Base-by-base conservation (phyloP, 2,113 vertebrate genomes). In the Morone chrysops region DNA sequence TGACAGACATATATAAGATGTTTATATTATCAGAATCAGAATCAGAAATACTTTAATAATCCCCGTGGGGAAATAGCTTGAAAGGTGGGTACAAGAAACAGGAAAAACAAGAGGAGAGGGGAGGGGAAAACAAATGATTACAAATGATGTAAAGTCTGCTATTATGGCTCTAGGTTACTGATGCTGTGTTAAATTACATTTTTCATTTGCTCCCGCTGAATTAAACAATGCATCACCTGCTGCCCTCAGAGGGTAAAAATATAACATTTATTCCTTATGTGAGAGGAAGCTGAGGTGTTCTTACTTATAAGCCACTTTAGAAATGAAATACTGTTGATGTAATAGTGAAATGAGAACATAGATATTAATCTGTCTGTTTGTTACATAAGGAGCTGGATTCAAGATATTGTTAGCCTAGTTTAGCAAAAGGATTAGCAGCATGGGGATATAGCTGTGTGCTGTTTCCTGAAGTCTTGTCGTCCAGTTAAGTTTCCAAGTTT, bases 171-270 rank as follows among this genome's bases (percentile, higher is more conserved):
- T 17, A 22, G 63, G 12, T 40, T 50, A 68, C 22, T 14, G 63
- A 43, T 22, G 59, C 2, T 14, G 22, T 22, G 47, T 61, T 47
- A 53, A 45, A 57, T 53, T 4, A 47, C 43, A 74, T 73, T 67
- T 61, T 36, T 68, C 61, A 73, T 40, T 8, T 40, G 38, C 31
- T 61, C 36, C 18, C 59, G 41, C 38, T 70, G 66, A 59, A 70
- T 70, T 54, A 65, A 38, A 45, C 51, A 43, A 57, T 14, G 14
- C 31, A 40, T 12, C 56, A 17, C 16, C 57, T 63, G 41, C 47
- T 62, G 12, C 54, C 16, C 43, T 38, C 56, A 25, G 48, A 77
- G 13, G 11, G 13, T 12, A 13, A 10, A 43, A 66, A 76, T 41
- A 59, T 7, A 54, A 12, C 45, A 47, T 1, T 17, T 36, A 74